Evolutionary conservation across 2,113 vertebrate genomes (phyloP).

Genomic region (Microtus pennsylvanicus): DNA sequence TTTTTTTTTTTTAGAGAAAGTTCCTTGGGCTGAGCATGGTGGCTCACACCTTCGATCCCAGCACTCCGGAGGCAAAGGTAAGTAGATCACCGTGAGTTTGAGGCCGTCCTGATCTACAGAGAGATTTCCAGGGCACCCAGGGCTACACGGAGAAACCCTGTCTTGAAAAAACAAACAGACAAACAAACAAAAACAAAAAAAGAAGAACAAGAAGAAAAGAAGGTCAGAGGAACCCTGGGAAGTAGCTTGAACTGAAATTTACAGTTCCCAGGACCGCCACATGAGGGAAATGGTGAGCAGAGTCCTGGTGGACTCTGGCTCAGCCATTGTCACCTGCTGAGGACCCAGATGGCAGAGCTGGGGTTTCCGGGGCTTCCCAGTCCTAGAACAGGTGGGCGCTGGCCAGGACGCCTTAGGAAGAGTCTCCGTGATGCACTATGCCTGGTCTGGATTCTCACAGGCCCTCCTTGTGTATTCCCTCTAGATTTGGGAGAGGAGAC

Average conservation of each 20-base stretch:
- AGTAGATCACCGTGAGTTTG: not conserved
- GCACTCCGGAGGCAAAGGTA: not conserved
- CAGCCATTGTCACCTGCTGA: conserved; percentile 61
- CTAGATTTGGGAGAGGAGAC: not conserved
- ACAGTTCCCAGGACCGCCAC: conserved; percentile 65
- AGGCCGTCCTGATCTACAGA: not conserved
- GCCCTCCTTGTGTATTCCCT: not conserved
- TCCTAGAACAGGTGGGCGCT: conserved; percentile 69
- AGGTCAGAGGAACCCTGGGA: not conserved
- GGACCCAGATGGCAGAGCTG: conserved; percentile 73
- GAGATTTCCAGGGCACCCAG: not conserved
- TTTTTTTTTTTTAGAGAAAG: not conserved
- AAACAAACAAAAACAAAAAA: not conserved
- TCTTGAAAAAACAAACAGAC: not conserved
- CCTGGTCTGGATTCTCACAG: not conserved
- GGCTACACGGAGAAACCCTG: not conserved
- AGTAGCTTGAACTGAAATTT: not conserved
- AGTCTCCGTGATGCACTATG: not conserved
- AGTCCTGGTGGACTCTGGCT: not conserved
- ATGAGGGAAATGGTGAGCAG: conserved; percentile 67
- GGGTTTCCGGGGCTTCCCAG: conserved; percentile 75
- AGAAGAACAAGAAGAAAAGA: not conserved
- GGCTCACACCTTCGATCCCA: not conserved
- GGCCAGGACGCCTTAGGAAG: conserved; percentile 20
- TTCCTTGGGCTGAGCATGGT: not conserved